Conservation (phyloP, 2,888 invertebrate genomes). For the Zygogramma bicolorata region DNA sequence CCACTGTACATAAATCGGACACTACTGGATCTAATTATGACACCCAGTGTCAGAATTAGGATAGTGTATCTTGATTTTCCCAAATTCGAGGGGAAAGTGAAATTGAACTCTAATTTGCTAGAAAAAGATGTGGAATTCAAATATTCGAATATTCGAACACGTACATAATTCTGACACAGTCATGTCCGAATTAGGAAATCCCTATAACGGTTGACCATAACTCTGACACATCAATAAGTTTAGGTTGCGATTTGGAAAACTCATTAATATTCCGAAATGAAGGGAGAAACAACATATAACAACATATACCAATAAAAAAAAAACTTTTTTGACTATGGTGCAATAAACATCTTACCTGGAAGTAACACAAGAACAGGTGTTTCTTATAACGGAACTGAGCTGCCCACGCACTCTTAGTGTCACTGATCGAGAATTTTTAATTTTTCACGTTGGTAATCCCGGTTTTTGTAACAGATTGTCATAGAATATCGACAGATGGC, state of each 20-base stretch:
- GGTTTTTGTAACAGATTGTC: not conserved
- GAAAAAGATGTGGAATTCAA: not conserved
- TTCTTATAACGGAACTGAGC: not conserved
- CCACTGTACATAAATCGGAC: not conserved
- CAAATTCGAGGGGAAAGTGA: not conserved
- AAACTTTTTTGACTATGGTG: not conserved
- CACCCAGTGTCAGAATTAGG: constrained; percentile 3
- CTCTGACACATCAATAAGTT: not conserved
- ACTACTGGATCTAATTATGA: constrained; percentile 4
- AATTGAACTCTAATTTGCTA: not conserved
- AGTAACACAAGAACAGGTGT: not conserved
- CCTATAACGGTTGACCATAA: not conserved
- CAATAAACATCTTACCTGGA: not conserved
- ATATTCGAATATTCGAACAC: not conserved
- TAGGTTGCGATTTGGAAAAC: not conserved
- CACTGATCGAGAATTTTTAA: not conserved
- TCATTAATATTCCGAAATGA: not conserved
- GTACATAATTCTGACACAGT: constrained; percentile 2
- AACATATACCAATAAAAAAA: not conserved
- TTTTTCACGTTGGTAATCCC: not conserved
- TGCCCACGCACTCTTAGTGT: not conserved
- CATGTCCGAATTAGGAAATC: not conserved
- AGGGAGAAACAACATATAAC: not conserved
- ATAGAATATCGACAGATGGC: not conserved
- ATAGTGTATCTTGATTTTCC: not conserved